These are phyloP conservation scores for Drepana arcuata DNA, from an alignment of 1,140 invertebrate species.

Conservation along the genomic window DNA sequence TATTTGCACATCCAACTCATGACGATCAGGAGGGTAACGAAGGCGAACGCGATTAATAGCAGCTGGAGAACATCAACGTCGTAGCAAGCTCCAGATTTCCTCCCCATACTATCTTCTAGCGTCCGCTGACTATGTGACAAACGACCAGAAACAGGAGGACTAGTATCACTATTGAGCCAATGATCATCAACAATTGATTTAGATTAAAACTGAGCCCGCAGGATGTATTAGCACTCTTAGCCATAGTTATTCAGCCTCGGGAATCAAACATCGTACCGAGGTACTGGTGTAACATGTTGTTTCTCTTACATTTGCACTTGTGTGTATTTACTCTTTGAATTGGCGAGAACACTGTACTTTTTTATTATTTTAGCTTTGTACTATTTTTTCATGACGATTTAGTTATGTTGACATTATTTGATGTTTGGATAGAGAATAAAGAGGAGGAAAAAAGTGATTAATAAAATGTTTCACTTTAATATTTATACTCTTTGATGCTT, in stretches of 20 bases:
- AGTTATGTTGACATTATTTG: too few species aligned
- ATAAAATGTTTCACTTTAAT: too few species aligned
- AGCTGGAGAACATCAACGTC: constrained; percentile 36
- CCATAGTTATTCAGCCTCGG: constrained; percentile 12
- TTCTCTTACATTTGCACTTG: too few species aligned
- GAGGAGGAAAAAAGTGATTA: too few species aligned
- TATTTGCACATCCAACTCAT: constrained; percentile 55
- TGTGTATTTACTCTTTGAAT: too few species aligned
- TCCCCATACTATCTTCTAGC: constrained; percentile 23
- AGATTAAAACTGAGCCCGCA: constrained; percentile 32
- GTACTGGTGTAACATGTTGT: too few species aligned
- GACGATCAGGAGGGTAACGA: constrained; percentile 35
- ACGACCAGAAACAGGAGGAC: constrained; percentile 43
- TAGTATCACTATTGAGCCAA: constrained; percentile 45
- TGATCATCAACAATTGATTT: constrained; percentile 40
- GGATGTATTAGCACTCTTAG: constrained; percentile 1
- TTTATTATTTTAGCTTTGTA: not conserved
- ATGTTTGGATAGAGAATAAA: too few species aligned
- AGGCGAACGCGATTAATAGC: constrained; percentile 35
- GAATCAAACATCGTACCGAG: constrained; percentile 1
- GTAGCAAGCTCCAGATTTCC: constrained; percentile 12
- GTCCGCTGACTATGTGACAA: constrained; percentile 37
- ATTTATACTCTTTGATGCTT: too few species aligned
- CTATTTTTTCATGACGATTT: constrained; percentile 1
- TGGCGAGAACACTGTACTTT: too few species aligned